phyloP scores from a whole-genome alignment of 2,797 vertebrate genomes.

The Leucoraja ocellata region DNA sequence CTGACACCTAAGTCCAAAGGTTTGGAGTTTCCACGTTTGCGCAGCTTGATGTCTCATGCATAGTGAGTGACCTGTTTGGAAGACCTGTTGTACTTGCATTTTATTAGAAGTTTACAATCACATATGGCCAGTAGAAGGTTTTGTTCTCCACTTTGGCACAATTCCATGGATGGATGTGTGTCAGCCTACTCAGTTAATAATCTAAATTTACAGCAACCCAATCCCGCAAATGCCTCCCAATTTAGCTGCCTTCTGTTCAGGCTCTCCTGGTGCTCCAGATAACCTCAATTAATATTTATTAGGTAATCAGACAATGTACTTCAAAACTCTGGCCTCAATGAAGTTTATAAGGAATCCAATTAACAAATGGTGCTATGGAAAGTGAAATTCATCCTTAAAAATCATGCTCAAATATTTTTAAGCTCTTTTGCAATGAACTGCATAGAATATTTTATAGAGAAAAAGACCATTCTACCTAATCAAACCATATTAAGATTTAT shows the following conservation, averaged over 20 bases:
- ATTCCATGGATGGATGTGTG: neutral
- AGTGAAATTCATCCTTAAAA: neutral
- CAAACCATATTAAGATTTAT: no score
- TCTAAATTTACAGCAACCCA: conserved; percentile 16
- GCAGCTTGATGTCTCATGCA: neutral
- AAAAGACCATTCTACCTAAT: no score
- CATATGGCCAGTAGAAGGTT: neutral
- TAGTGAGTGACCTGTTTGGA: neutral
- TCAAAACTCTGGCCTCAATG: neutral
- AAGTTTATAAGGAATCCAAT: neutral
- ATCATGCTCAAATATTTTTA: neutral
- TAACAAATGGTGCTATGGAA: neutral
- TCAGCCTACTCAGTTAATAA: neutral
- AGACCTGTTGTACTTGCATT: neutral
- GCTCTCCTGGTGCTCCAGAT: neutral
- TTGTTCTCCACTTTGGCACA: neutral
- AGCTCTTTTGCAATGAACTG: no score
- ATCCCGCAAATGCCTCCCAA: neutral
- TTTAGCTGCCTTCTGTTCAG: neutral
- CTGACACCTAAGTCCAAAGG: no score
- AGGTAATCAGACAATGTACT: neutral
- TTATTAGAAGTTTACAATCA: neutral
- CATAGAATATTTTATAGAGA: no score
- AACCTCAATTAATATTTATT: conserved; percentile 14
- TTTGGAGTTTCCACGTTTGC: neutral